Base-by-base conservation (phyloP, 2,888 invertebrate genomes). In the Eilema caniola region DNA sequence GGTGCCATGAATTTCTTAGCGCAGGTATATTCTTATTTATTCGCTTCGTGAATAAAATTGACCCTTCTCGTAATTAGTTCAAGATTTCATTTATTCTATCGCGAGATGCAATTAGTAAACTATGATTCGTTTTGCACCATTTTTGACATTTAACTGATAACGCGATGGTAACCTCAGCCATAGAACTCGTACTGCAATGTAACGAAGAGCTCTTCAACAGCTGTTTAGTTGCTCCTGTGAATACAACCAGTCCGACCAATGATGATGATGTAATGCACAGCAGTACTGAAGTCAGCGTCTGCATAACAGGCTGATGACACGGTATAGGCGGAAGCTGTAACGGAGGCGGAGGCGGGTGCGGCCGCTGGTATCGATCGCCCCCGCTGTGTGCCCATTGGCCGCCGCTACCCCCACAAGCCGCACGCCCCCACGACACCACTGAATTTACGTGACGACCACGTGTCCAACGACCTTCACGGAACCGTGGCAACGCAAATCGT, bases 391-490 rank as follows among this genome's bases (percentile, higher is more conserved):
- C 85, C 83, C 80, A 85, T 88, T 83, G 83, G 83, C 72, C 83
- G 65, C 31, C 76, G 74, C 71, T 72, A 77, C 75, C 81, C 78
- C 81, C 77, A 74, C 81, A 71, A 73, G 80, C 81, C 85, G 73
- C 83, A 81, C 82, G 79, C 84, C 84, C 83, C 78, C 77, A 77
- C 78, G 77, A 77, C 75, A 76, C 86, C 87, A 86, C 80, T 85
- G 84, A 86, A 83, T 86, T 86, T 86, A 89, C 88, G 85, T 88
- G 80, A 82, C 81, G 81, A 86, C 87, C 90, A 91, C 89, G 89
- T 90, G 90, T 87, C 86, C 79, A 74, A 77, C 87, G 89, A 89
- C 89, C 91, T 91, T 91, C 89, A 89, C 86, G 83, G 80, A 74
- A 77, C 80, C 79, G 75, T 78, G 72, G 75, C 82, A 86, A 82